Conservation (phyloP, 2,113 vertebrate genomes). For the Ceuthmochares aereus region DNA sequence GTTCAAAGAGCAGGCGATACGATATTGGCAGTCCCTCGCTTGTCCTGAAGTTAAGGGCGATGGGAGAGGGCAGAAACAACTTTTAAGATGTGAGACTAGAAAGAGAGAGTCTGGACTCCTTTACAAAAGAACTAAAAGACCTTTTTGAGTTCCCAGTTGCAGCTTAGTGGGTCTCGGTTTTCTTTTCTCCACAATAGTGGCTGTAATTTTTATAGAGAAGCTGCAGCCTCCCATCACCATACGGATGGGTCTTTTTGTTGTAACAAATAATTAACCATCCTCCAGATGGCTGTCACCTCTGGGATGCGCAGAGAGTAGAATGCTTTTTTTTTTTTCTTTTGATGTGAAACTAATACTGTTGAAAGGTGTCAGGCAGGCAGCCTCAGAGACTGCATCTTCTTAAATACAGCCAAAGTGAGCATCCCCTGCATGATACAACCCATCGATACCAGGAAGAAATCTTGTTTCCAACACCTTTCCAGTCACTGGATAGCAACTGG, state of each 20-base stretch:
- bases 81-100: background rate
- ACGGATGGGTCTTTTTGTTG: constrained; percentile 54
- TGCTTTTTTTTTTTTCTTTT: constrained; percentile 22
- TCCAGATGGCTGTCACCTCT: constrained; percentile 60
- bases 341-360: constrained; percentile 60
- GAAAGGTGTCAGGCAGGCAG: constrained; percentile 64
- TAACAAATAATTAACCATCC: constrained; percentile 73
- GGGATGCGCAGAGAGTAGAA: constrained; percentile 30
- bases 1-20: background rate
- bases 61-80: background rate
- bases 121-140: background rate
- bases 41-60: background rate
- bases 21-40: background rate
- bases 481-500: background rate
- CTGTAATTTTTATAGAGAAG: constrained; percentile 28
- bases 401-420: background rate
- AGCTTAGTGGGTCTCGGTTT: background rate
- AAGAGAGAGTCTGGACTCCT: background rate
- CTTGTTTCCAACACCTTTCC: background rate
- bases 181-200: background rate
- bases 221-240: constrained; percentile 47
- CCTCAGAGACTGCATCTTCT: constrained; percentile 15
- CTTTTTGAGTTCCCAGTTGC: background rate
- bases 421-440: background rate
- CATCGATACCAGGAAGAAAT: background rate